Conservation (phyloP, 2,113 vertebrate species). For the Entelurus aequoreus region DNA sequence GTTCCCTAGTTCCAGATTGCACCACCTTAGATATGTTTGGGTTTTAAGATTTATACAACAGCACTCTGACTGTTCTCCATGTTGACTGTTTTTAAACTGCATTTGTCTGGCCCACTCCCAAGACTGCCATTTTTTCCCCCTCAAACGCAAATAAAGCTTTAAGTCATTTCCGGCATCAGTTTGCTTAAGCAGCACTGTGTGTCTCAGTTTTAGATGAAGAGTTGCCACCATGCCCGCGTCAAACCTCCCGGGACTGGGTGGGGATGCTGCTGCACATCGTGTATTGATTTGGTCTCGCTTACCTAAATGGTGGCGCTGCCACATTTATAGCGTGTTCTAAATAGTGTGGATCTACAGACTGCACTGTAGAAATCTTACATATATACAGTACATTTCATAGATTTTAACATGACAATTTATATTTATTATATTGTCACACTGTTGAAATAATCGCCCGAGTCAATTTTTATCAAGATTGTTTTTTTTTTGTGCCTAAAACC, state of each 20-base stretch:
- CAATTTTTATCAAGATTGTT: too few species aligned
- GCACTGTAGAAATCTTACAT: slow-evolving; percentile 12
- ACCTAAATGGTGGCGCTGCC: slow-evolving; percentile 23
- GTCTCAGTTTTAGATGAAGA: slow-evolving; percentile 32
- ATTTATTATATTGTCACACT: too few species aligned
- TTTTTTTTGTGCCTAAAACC: too few species aligned
- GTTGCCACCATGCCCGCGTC: slow-evolving; percentile 22
- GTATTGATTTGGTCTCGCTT: slow-evolving; percentile 58
- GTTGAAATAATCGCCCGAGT: too few species aligned
- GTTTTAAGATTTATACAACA: not conserved
- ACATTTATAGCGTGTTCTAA: slow-evolving; percentile 45
- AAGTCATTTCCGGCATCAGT: slow-evolving; percentile 56
- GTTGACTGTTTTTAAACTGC: slow-evolving; percentile 33
- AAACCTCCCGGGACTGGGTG: slow-evolving; percentile 34
- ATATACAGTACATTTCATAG: too few species aligned
- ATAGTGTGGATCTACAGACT: slow-evolving; percentile 21
- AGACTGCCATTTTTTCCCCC: slow-evolving; percentile 26
- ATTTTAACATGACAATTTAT: too few species aligned
- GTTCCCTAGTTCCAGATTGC: too few species aligned
- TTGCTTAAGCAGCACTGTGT: slow-evolving; percentile 33
- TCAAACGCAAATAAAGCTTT: slow-evolving; percentile 56
- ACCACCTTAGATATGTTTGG: not conserved
- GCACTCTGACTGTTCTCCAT: slow-evolving; percentile 11
- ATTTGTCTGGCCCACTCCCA: slow-evolving; percentile 32
- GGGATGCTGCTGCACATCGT: slow-evolving; percentile 23